Conservation (phyloP, 2,888 invertebrate species). For the Pachydiplax longipennis region DNA sequence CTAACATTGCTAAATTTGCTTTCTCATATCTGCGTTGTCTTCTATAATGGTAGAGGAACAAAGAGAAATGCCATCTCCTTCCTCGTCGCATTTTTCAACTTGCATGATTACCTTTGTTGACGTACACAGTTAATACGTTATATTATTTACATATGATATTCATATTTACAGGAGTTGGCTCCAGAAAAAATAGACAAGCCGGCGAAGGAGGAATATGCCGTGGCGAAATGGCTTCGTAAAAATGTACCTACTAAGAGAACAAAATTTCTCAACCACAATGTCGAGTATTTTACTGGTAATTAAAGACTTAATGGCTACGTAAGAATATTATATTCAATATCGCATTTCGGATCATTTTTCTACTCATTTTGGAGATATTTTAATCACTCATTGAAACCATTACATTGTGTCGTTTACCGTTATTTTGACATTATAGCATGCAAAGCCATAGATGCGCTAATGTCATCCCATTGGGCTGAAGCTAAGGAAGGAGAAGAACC, state of each 20-base stretch:
- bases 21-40: background rate
- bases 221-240: constrained; percentile 93
- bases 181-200: constrained; percentile 73
- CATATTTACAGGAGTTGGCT: constrained; percentile 56
- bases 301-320: constrained; percentile 20
- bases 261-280: constrained; percentile 94
- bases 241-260: constrained; percentile 95
- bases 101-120: constrained; percentile 47
- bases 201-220: constrained; percentile 87
- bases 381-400: constrained; percentile 40
- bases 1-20: background rate
- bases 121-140: constrained; percentile 54
- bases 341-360: no score
- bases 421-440: constrained; percentile 63
- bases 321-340: background rate
- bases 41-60: background rate
- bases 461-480: constrained; percentile 90
- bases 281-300: constrained; percentile 93
- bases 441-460: constrained; percentile 89
- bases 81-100: background rate
- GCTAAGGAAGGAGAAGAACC: constrained; percentile 68
- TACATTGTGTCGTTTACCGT: constrained; percentile 32
- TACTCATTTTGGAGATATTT: background rate
- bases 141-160: constrained; percentile 51
- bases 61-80: background rate